A percentile compares a stretch with the other conserved stretches of the same genome.
Conservation (phyloP, 1,140 invertebrate species). For the Asobara japonica region DNA sequence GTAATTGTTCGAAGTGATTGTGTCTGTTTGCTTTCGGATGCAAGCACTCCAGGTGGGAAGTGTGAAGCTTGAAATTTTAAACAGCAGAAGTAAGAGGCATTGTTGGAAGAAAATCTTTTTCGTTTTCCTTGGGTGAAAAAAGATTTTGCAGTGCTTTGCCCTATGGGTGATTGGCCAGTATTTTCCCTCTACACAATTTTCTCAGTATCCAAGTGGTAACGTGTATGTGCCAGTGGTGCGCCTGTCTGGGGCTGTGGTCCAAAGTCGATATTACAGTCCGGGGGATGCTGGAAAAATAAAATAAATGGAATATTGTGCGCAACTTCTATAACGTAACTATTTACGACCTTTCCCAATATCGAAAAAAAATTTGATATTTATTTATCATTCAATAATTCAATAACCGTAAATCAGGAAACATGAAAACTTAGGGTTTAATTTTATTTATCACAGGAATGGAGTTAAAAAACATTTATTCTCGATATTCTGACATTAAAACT, state of each 20-base stretch:
- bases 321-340: not conserved
- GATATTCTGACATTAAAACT: too few species aligned
- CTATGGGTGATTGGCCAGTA: not conserved
- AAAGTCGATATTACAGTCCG: conserved; percentile 29
- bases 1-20: not conserved
- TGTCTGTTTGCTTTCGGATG: too few species aligned
- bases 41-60: too few species aligned
- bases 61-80: not conserved
- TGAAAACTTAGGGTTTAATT: too few species aligned
- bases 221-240: conserved; percentile 13
- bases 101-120: not conserved
- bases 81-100: not conserved
- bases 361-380: not conserved
- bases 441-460: too few species aligned
- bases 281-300: not conserved
- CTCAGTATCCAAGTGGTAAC: not conserved
- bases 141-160: not conserved
- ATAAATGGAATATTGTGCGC: conserved; percentile 23
- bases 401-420: too few species aligned
- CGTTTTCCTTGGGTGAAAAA: not conserved
- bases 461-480: too few species aligned
- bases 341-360: not conserved
- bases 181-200: not conserved
- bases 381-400: not conserved
- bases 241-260: conserved; percentile 23